A percentile compares a stretch with the other conserved stretches of the same genome.
Evolutionary conservation across 2,113 vertebrate species (phyloP).

Genomic region (Hypanus sabinus): DNA sequence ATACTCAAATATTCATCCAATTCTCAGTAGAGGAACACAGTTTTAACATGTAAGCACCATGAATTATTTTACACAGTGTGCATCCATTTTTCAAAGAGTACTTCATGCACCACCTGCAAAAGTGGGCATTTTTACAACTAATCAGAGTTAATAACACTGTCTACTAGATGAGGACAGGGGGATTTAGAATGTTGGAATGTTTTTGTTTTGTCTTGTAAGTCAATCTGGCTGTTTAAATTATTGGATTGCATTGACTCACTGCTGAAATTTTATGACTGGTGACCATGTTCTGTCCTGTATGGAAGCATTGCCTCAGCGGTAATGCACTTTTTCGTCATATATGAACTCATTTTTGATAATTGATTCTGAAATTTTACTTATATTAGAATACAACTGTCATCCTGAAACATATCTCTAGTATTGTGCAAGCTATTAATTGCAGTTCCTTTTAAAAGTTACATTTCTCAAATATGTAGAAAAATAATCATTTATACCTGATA

Average conservation of each 20-base stretch:
- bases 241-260: not conserved
- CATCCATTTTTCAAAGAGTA: not conserved
- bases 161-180: not conserved
- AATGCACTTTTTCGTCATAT: not conserved
- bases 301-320: not conserved
- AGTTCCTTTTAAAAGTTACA: not conserved
- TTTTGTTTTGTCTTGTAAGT: not conserved
- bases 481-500: conserved; percentile 52
- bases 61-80: not conserved
- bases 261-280: not conserved
- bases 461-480: not conserved
- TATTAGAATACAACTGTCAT: not conserved
- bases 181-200: not conserved
- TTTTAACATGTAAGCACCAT: too few species aligned
- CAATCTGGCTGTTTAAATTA: not conserved
- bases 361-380: too few species aligned
- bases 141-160: not conserved
- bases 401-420: not conserved
- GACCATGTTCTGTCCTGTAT: not conserved
- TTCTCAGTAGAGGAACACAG: not conserved
- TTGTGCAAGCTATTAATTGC: not conserved
- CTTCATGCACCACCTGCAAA: not conserved
- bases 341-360: not conserved
- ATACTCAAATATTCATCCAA: not conserved
- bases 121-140: not conserved